These are phyloP conservation scores for Tridacna gigas DNA, from an alignment of 2,888 invertebrate genomes.

Conservation along the genomic window DNA sequence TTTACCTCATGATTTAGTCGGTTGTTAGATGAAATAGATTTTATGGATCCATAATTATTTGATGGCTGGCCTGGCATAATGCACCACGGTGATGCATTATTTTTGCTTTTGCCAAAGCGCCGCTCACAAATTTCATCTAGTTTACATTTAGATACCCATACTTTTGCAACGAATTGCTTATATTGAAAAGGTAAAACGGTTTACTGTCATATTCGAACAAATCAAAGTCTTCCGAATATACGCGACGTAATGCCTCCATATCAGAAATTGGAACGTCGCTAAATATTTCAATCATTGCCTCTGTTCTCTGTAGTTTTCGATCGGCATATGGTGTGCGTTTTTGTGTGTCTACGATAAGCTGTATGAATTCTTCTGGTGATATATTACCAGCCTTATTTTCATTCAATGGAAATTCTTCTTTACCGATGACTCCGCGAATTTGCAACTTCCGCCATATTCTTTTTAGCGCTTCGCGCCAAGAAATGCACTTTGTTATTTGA, in stretches of 20 bases:
- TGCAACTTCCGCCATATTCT: slow-evolving; percentile 64
- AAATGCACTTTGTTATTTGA: slow-evolving; percentile 43
- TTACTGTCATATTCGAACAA: slow-evolving; percentile 55
- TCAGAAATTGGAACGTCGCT: slow-evolving; percentile 30
- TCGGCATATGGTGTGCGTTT: slow-evolving; percentile 30
- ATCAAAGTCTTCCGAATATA: slow-evolving; percentile 51
- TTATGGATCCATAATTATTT: too few species aligned
- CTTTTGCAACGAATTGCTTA: neutral
- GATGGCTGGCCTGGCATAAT: too few species aligned
- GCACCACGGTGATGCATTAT: too few species aligned
- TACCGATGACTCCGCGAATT: slow-evolving; percentile 60
- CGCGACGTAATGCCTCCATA: slow-evolving; percentile 28
- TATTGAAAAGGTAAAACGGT: slow-evolving; percentile 11
- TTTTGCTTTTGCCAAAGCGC: too few species aligned
- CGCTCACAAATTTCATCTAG: too few species aligned
- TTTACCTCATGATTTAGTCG: too few species aligned
- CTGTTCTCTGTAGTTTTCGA: slow-evolving; percentile 45
- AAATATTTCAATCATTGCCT: slow-evolving; percentile 57
- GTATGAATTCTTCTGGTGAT: slow-evolving; percentile 43
- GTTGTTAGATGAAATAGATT: too few species aligned
- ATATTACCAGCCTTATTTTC: slow-evolving; percentile 42
- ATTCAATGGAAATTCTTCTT: slow-evolving; percentile 48
- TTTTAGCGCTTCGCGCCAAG: slow-evolving; percentile 54
- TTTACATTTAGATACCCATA: slow-evolving; percentile 9
- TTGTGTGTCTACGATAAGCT: slow-evolving; percentile 45